phyloP scores from a whole-genome alignment of 1,140 invertebrate genomes.

The Trinorchestia longiramus region DNA sequence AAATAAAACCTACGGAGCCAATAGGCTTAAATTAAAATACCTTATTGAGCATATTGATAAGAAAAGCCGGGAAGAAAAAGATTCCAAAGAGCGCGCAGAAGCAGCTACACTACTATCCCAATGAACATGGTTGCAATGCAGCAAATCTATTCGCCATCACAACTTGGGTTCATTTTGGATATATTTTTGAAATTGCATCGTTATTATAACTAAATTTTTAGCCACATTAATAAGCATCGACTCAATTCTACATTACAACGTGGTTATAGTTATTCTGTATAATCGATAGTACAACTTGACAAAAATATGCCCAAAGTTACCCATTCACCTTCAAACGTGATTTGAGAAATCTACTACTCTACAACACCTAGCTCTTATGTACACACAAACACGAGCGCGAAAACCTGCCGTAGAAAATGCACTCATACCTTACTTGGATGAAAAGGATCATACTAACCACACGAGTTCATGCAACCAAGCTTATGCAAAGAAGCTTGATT shows the following conservation, averaged over 20 bases:
- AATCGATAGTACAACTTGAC: not conserved
- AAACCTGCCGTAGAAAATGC: not conserved
- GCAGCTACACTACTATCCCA: not conserved
- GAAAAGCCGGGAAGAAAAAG: not conserved
- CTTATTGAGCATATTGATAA: not conserved
- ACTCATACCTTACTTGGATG: not conserved
- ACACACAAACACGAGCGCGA: not conserved
- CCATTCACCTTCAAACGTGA: not conserved
- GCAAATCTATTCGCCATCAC: not conserved
- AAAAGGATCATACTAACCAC: not conserved
- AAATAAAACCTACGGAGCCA: not conserved
- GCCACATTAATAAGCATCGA: not conserved
- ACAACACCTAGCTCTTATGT: not conserved
- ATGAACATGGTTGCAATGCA: not conserved
- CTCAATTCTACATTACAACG: not conserved
- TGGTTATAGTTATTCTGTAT: not conserved
- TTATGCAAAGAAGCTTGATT: not conserved
- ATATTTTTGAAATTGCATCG: not conserved
- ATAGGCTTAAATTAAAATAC: not conserved
- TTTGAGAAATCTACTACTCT: not conserved
- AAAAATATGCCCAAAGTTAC: not conserved
- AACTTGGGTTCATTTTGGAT: not conserved
- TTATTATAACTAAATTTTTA: not conserved
- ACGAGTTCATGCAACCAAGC: not conserved
- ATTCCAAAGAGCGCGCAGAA: not conserved